Evolutionary conservation across 30 jellyfish, hydroid and myxozoan species (phyloP).

Genomic region (Pelagia noctiluca): DNA sequence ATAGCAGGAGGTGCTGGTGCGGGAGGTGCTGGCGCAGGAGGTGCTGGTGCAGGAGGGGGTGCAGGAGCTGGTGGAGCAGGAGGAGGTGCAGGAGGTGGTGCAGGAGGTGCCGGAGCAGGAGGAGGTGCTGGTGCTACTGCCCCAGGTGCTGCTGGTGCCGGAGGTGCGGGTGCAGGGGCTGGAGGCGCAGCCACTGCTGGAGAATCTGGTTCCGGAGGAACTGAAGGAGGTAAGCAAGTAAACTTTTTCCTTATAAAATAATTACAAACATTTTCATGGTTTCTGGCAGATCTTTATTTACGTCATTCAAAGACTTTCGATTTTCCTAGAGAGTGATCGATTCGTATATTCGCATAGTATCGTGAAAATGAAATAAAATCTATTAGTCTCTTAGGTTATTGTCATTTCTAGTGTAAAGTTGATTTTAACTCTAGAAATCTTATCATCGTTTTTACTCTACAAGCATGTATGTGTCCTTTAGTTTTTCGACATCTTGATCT

Average conservation of each 20-base stretch:
- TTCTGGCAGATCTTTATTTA: neutral
- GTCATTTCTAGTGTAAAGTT: too few species aligned
- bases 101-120: conserved; percentile 61
- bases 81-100: conserved; percentile 61
- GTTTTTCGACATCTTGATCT: too few species aligned
- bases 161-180: conserved; percentile 66
- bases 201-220: conserved; percentile 63
- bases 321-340: neutral
- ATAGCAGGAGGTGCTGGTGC: conserved; percentile 65
- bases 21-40: conserved; percentile 70
- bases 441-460: too few species aligned
- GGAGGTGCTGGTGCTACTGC: conserved; percentile 56
- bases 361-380: too few species aligned
- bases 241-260: neutral
- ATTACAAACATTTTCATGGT: neutral
- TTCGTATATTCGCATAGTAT: neutral
- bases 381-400: too few species aligned
- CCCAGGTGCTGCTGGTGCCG: conserved; percentile 53
- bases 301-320: neutral
- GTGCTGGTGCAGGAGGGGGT: conserved; percentile 56
- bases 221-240: conserved; percentile 68
- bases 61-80: conserved; percentile 44
- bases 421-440: too few species aligned
- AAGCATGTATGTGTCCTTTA: too few species aligned
- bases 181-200: conserved; percentile 68